phyloP scores from a whole-genome alignment of 1,140 invertebrate species.

The Trichonephila clavata region DNA sequence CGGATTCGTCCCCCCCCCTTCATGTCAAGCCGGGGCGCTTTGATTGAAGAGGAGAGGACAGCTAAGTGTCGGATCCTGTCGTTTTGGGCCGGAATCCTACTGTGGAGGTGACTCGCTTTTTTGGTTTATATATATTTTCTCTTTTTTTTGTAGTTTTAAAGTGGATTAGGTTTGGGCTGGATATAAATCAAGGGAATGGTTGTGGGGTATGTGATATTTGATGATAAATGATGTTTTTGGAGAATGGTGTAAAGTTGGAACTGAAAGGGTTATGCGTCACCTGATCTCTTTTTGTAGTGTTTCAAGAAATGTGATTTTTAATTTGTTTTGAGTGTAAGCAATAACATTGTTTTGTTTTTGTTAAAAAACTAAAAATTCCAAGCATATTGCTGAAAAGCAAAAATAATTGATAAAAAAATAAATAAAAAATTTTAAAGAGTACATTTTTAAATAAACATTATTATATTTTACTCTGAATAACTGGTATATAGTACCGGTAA shows the following conservation, averaged over 20 bases:
- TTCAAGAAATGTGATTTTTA: background rate
- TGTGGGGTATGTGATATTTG: background rate
- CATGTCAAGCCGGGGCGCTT: background rate
- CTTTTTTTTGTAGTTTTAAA: background rate
- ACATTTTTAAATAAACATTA: no score
- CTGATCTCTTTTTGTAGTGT: background rate
- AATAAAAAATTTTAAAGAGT: no score
- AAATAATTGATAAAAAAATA: no score
- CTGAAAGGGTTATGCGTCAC: background rate
- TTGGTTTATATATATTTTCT: background rate
- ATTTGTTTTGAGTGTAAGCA: no score
- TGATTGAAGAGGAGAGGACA: background rate
- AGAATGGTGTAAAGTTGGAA: background rate
- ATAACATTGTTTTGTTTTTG: no score
- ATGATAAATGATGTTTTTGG: background rate
- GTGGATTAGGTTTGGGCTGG: background rate
- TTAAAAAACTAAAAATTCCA: no score
- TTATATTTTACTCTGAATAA: no score
- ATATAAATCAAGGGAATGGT: background rate
- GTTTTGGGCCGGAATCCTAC: background rate
- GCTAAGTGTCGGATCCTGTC: background rate
- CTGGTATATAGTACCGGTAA: no score
- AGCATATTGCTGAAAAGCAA: no score
- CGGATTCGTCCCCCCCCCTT: constrained; percentile 8
- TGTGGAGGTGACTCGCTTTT: background rate